phyloP scores from a whole-genome alignment of 2,888 invertebrate species.

The Megalurothrips usitatus region DNA sequence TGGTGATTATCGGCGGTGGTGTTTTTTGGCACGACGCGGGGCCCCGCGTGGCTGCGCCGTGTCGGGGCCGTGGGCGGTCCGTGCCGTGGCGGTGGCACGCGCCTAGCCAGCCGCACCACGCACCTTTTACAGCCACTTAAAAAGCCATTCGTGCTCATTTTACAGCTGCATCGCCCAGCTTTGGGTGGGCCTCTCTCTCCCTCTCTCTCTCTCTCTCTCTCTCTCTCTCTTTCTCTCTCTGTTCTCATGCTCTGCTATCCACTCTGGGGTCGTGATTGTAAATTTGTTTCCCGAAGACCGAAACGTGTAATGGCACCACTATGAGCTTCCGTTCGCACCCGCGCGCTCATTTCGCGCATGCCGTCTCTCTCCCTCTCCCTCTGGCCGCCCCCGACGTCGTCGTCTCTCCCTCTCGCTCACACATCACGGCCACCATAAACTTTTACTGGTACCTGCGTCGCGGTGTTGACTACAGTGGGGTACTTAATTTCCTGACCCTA shows the following conservation, averaged over 20 bases:
- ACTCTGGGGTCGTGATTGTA: not conserved
- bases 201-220: too few relatives aligned
- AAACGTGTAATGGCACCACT: not conserved
- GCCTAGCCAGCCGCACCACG: conserved; percentile 4
- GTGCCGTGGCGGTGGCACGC: not conserved
- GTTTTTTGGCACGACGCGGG: not conserved
- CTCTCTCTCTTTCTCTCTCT: too few relatives aligned
- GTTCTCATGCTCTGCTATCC: too few relatives aligned
- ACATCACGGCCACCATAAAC: too few relatives aligned
- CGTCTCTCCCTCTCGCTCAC: too few relatives aligned
- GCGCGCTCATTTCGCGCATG: not conserved
- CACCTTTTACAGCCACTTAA: conserved; percentile 25
- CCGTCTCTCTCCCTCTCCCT: not conserved
- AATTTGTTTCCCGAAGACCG: not conserved
- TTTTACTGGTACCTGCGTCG: too few relatives aligned
- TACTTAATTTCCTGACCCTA: too few relatives aligned
- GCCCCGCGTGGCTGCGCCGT: too few relatives aligned
- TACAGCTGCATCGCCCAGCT: conserved; percentile 10
- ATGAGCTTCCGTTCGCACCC: not conserved
- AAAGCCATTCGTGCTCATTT: conserved; percentile 19
- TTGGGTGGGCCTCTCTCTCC: not conserved
- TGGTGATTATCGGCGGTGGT: not conserved
- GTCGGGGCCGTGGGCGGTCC: not conserved
- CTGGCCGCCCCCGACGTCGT: not conserved
- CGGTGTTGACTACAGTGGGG: too few relatives aligned